These are phyloP conservation scores for Craseonycteris thonglongyai DNA, from an alignment of 2,113 vertebrate species.

Conservation along the genomic window DNA sequence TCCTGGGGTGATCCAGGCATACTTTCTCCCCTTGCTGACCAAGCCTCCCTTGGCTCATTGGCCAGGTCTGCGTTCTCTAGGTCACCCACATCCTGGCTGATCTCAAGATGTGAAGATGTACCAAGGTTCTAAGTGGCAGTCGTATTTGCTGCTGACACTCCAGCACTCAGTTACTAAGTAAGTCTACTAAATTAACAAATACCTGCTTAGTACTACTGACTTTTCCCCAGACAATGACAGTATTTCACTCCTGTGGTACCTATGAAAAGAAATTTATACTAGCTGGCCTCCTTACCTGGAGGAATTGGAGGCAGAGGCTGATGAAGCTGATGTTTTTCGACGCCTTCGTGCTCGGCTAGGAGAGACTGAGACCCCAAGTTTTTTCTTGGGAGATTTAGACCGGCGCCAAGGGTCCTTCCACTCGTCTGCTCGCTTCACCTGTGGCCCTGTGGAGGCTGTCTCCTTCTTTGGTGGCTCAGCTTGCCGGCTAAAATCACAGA, in stretches of 20 bases:
- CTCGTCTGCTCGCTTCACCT: conserved; percentile 91
- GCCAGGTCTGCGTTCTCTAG: background rate
- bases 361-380: conserved; percentile 83
- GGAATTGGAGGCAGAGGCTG: conserved; percentile 92
- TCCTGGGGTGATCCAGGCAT: background rate
- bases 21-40: background rate
- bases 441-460: conserved; percentile 29
- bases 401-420: conserved; percentile 99
- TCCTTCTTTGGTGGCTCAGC: conserved; percentile 90
- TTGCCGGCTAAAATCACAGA: conserved; percentile 75
- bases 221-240: background rate
- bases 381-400: conserved; percentile 97
- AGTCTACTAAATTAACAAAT: background rate
- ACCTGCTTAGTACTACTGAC: background rate
- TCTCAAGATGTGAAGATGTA: background rate
- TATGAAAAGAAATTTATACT: accelerated
- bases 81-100: background rate
- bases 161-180: background rate
- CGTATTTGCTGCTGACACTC: accelerated
- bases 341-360: conserved; percentile 89
- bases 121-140: background rate
- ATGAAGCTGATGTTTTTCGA: conserved; percentile 91
- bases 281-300: conserved; percentile 84
- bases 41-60: background rate
- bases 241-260: accelerated